Percentiles rank a stretch among this genome's conserved stretches.
Evolutionary conservation across 2,113 vertebrate species (phyloP).

Genomic region (Neoarius graeffei): DNA sequence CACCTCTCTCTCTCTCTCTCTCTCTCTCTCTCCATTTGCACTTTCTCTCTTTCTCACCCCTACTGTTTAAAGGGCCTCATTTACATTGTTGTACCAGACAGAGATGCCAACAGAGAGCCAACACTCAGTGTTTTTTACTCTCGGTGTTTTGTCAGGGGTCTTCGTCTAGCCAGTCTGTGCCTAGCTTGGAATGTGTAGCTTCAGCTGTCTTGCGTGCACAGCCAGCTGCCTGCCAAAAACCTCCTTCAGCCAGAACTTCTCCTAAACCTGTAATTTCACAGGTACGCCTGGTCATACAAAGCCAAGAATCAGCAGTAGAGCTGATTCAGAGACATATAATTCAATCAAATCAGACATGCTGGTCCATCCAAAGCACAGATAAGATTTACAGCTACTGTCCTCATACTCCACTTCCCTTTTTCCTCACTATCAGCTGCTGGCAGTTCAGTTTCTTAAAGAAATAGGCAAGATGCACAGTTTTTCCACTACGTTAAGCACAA

Average conservation of each 20-base stretch:
- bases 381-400: background rate
- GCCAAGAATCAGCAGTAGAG: conserved; percentile 18
- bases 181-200: conserved; percentile 50
- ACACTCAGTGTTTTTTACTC: conserved; percentile 41
- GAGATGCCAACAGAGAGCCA: conserved; percentile 32
- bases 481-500: conserved; percentile 18
- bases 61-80: conserved; percentile 46
- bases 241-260: conserved; percentile 41
- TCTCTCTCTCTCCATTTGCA: background rate
- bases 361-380: background rate
- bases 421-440: background rate
- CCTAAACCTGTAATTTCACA: conserved; percentile 26
- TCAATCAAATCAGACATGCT: background rate
- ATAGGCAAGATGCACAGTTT: conserved; percentile 28
- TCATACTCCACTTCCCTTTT: background rate
- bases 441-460: conserved; percentile 12
- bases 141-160: conserved; percentile 40
- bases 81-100: conserved; percentile 42
- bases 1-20: conserved; percentile 37
- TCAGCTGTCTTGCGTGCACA: conserved; percentile 48
- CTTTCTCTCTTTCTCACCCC: background rate
- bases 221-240: conserved; percentile 43
- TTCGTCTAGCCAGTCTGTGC: conserved; percentile 33
- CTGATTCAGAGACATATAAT: background rate
- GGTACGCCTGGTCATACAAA: background rate